These are phyloP conservation scores for Oreohelix idahoensis DNA, from an alignment of 1,140 invertebrate genomes.

Conservation along the genomic window DNA sequence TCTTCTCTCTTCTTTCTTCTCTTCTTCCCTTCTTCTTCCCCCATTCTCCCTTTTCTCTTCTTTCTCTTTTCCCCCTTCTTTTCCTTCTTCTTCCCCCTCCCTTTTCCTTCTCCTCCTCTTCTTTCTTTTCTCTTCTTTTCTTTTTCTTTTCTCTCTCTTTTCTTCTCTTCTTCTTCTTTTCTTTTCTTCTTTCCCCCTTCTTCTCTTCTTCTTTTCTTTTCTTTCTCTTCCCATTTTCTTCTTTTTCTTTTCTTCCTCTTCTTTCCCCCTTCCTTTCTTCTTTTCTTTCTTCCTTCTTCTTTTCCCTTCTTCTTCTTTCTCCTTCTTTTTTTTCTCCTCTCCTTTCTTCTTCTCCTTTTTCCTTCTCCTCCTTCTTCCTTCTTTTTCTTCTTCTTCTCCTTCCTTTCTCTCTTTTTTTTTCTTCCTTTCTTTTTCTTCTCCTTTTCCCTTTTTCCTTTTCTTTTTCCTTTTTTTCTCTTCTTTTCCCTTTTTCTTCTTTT, in stretches of 20 bases:
- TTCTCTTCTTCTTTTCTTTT: neutral
- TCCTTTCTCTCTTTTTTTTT: no score
- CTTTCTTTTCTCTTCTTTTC: neutral
- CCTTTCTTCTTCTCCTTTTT: neutral
- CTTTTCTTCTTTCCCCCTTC: neutral
- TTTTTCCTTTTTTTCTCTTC: no score
- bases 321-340: no score
- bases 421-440: no score
- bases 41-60: neutral
- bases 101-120: neutral
- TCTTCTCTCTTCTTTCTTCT: neutral
- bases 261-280: neutral
- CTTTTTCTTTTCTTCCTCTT: neutral
- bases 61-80: neutral
- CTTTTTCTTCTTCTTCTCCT: no score
- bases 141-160: neutral
- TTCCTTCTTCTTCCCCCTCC: neutral
- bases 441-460: no score
- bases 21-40: neutral
- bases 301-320: neutral
- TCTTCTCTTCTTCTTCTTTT: neutral
- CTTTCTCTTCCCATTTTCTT: no score
- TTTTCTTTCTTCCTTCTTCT: neutral
- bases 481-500: no score
- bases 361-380: neutral